phyloP scores from a whole-genome alignment of 2,888 invertebrate genomes.

The Mesochorus sp. region DNA sequence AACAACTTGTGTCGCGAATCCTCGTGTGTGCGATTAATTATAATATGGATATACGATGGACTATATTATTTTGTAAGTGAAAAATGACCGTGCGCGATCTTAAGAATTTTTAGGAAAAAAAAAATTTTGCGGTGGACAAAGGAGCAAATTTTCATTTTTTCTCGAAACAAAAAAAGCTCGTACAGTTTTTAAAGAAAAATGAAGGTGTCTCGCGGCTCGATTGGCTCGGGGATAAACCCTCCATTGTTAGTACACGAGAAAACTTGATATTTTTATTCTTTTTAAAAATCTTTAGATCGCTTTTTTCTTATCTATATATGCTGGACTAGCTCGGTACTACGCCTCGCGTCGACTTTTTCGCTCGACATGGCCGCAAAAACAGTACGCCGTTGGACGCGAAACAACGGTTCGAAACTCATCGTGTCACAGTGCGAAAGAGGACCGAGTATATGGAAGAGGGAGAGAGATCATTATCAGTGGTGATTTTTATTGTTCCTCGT shows the following conservation, averaged over 20 bases:
- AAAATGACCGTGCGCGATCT: neutral
- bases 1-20: no score
- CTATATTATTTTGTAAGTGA: no score
- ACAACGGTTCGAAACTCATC: conserved; percentile 33
- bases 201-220: neutral
- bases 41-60: no score
- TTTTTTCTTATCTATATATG: neutral
- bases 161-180: neutral
- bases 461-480: conserved; percentile 19
- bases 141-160: no score
- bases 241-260: neutral
- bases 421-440: conserved; percentile 38
- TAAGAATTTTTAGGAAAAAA: conserved; percentile 1
- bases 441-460: neutral
- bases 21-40: no score
- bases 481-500: conserved; percentile 18
- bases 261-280: neutral
- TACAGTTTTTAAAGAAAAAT: neutral
- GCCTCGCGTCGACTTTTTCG: conserved; percentile 6
- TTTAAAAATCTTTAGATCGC: neutral
- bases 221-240: conserved; percentile 19
- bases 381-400: conserved; percentile 44
- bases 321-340: neutral
- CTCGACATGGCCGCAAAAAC: conserved; percentile 38
- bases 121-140: neutral